Conservation (phyloP, 2,888 invertebrate genomes). For the Oasisia sp. region DNA sequence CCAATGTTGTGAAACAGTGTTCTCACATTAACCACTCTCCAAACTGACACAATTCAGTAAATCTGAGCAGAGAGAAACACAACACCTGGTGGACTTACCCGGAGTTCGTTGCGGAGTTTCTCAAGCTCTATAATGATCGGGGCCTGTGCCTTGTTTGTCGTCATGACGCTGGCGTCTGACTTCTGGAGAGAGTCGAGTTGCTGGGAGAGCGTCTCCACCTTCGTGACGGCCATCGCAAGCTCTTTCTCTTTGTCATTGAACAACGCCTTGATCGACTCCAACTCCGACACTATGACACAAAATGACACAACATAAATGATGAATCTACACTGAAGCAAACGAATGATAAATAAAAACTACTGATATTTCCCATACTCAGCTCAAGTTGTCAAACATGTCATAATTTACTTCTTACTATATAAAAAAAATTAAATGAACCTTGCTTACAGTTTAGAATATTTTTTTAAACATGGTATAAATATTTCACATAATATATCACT, state of each 20-base stretch:
- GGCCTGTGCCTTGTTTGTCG: constrained; percentile 59
- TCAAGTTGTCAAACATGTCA: neutral
- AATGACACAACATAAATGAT: neutral
- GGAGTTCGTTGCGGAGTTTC: constrained; percentile 88
- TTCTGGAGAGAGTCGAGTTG: constrained; percentile 90
- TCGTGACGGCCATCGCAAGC: constrained; percentile 93
- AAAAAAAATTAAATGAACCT: no score
- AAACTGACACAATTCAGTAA: neutral
- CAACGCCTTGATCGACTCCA: constrained; percentile 93
- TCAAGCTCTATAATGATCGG: constrained; percentile 77
- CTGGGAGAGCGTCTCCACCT: constrained; percentile 93
- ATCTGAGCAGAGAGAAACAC: no score
- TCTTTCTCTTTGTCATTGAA: constrained; percentile 99
- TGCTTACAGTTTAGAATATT: no score
- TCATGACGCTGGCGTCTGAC: constrained; percentile 60
- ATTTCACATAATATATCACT: neutral
- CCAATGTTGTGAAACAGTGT: no score
- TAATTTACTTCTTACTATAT: neutral
- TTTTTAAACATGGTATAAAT: neutral
- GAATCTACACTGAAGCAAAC: neutral
- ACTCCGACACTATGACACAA: constrained; percentile 74
- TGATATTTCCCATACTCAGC: neutral
- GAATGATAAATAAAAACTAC: neutral
- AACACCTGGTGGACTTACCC: constrained; percentile 69
- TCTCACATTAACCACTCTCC: no score